Evolutionary conservation across 53 echinoderm and acorn worm species (phyloP), one percentile per base, ranked within the genome.

Genomic region (Holothuria leucospilota): DNA sequence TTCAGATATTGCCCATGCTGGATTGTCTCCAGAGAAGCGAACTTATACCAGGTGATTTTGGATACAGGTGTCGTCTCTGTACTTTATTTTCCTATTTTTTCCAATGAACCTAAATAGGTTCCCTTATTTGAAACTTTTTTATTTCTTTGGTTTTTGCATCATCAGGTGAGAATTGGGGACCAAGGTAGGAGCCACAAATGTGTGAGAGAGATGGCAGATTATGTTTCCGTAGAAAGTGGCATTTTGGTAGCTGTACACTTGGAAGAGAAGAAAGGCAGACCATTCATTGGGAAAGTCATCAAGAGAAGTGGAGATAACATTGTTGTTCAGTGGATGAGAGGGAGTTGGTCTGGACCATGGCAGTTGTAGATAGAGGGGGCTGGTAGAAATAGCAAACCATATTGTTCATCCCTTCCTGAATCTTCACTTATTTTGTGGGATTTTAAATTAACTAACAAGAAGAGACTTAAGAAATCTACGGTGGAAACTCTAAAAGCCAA

Each of bases 401-500:
- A 46, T 24, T 38, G 38, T 16, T 72, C 20, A 30, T 72, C 39
- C 20, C 9, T 72, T 18, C 72, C 72, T 39, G 40, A 18, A 14
- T 72, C 72, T 39, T 72, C 49, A 8, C 72, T 46, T 21, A 72
- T 72, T 72, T 67, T 67, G 67, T 67, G 28, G 72, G 72, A 72
- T 39, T 72, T 72, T 46, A 46, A 30, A 5, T 72, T 72, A 21
- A 38, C 72, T 23, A 4, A 71, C 21, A 39, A 30, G 42, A 71
- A 39, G 8, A 71, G 40, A 23, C 10, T 72, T 11, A 39, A 39
- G 41, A 72, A 72, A 72, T 18, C 40, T 4, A 72, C 72, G 8
- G 72, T 72, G 13, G 72, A 38, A 18, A 39, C 40, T 5, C 40
- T 72, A 6, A 72, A 41, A 72, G 49, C 34, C 40, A 72, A 39